These are phyloP conservation scores for Paedocypris sp. DNA, from an alignment of 2,113 vertebrate species.

Conservation along the genomic window DNA sequence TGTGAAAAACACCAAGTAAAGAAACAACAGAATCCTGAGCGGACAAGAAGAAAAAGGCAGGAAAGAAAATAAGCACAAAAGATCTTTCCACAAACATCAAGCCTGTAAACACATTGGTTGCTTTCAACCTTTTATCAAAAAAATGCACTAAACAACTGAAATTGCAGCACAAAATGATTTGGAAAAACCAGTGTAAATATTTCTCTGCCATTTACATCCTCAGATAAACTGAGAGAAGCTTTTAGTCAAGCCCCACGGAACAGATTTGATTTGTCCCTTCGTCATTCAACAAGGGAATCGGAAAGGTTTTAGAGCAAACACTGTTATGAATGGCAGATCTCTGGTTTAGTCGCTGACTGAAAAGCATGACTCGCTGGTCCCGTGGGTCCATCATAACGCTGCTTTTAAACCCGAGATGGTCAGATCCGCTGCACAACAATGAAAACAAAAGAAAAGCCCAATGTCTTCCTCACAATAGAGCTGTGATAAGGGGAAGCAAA, in stretches of 20 bases:
- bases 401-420: conserved; percentile 23
- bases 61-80: no score
- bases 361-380: conserved; percentile 28
- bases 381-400: conserved; percentile 29
- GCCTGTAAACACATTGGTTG: no score
- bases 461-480: neutral
- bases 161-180: neutral
- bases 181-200: neutral
- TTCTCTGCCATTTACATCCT: neutral
- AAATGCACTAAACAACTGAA: no score
- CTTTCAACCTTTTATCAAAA: no score
- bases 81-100: no score
- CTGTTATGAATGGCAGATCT: conserved; percentile 29
- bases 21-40: no score
- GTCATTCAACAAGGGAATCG: conserved; percentile 27
- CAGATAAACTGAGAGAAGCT: conserved; percentile 1
- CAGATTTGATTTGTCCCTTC: conserved; percentile 36
- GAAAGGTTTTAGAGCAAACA: conserved; percentile 28
- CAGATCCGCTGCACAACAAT: conserved; percentile 1
- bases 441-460: neutral
- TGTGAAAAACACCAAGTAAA: no score
- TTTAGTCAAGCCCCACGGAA: conserved; percentile 34
- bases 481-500: neutral
- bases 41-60: no score
- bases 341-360: conserved; percentile 22